These are phyloP conservation scores for Erynnis tages DNA, from an alignment of 2,888 invertebrate genomes.

Conservation along the genomic window DNA sequence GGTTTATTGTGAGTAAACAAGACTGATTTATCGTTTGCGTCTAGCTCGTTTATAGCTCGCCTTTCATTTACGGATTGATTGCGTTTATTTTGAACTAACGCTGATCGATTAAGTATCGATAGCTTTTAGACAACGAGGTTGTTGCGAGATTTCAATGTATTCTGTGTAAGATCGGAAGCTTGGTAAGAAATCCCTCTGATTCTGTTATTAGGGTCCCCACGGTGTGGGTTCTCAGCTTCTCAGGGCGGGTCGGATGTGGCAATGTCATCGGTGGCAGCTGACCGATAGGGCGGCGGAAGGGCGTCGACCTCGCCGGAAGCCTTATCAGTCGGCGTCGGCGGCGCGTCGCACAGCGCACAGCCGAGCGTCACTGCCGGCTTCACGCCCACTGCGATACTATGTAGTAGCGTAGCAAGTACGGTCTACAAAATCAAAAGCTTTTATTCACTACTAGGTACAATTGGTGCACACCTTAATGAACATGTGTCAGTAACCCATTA, in stretches of 20 bases:
- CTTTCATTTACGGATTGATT: too few species aligned
- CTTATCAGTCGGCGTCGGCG: slow-evolving; percentile 40
- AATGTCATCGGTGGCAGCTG: slow-evolving; percentile 49
- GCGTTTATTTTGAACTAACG: too few species aligned
- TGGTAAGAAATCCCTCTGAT: neutral
- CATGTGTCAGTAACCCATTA: too few species aligned
- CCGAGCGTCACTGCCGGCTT: slow-evolving; percentile 33
- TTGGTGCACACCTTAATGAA: too few species aligned
- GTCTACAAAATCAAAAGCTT: too few species aligned
- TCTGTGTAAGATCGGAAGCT: too few species aligned
- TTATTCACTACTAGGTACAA: too few species aligned
- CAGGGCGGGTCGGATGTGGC: slow-evolving; percentile 24
- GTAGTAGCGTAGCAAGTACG: too few species aligned
- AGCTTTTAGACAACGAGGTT: too few species aligned
- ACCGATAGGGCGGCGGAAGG: slow-evolving; percentile 65
- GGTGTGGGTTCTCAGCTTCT: neutral
- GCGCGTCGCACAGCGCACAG: slow-evolving; percentile 25
- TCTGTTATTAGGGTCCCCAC: neutral
- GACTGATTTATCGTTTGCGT: slow-evolving; percentile 5
- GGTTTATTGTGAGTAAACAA: slow-evolving; percentile 21
- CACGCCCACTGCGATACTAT: slow-evolving; percentile 22
- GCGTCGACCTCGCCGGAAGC: slow-evolving; percentile 68
- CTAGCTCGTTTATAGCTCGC: neutral
- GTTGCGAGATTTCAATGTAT: too few species aligned
- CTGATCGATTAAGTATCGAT: too few species aligned